Evolutionary conservation across 2,797 vertebrate species (phyloP).

Genomic region (Myotis pilosus): DNA sequence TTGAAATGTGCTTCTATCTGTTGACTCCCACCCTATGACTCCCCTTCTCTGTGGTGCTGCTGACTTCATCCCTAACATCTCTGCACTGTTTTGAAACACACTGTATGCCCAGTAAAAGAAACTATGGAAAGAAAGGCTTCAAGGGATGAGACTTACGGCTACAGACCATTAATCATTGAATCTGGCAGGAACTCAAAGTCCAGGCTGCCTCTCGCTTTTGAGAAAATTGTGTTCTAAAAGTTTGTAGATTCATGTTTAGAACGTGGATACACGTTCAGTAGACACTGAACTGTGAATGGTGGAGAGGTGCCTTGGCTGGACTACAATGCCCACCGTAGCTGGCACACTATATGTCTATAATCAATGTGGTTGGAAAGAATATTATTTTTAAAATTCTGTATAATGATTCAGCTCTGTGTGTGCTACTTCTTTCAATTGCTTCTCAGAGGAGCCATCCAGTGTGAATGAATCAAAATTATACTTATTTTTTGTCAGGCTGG

Average conservation of each 20-base stretch:
- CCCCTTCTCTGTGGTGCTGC: not conserved
- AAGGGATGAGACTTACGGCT: slow-evolving; percentile 47
- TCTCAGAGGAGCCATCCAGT: not conserved
- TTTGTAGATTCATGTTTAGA: not conserved
- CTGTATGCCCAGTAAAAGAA: not conserved
- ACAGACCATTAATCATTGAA: slow-evolving; percentile 53
- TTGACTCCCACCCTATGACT: not conserved
- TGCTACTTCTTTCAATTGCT: not conserved
- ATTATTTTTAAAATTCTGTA: not conserved
- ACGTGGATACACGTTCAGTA: not conserved
- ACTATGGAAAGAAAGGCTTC: slow-evolving; percentile 26
- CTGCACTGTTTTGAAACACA: slow-evolving; percentile 4
- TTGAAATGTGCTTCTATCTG: not conserved
- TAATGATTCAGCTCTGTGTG: not conserved
- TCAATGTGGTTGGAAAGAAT: not conserved
- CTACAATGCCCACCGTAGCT: not conserved
- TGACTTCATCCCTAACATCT: slow-evolving; percentile 14
- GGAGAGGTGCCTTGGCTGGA: not conserved
- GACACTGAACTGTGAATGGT: not conserved
- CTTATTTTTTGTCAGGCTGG: not conserved
- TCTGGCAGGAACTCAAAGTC: slow-evolving; percentile 29
- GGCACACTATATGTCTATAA: not conserved
- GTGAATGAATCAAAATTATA: not conserved
- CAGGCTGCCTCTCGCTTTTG: not conserved
- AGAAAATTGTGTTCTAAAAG: slow-evolving; percentile 20